Evolutionary conservation across 2,113 vertebrate genomes (phyloP).

Genomic region (Trichechus manatus): DNA sequence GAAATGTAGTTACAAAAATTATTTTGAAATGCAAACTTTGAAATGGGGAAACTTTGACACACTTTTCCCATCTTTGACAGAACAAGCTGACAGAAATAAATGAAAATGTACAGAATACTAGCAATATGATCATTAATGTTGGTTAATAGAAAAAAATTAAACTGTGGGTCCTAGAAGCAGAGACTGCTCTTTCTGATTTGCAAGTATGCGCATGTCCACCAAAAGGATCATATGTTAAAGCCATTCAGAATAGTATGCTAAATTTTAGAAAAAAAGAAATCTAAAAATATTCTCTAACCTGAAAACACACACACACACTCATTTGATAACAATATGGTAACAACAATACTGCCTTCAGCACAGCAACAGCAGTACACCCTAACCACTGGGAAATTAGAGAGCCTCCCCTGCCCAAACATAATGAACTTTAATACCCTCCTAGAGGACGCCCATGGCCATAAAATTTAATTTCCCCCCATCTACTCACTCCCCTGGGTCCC

Average conservation of each 20-base stretch:
- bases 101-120: not conserved
- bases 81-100: not conserved
- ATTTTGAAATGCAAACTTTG: not conserved
- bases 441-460: too few relatives aligned
- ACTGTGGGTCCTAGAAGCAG: fast-evolving
- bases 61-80: not conserved
- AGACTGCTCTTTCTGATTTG: not conserved
- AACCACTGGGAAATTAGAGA: not conserved
- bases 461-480: not conserved
- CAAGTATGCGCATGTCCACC: not conserved
- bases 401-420: not conserved
- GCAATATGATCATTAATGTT: not conserved
- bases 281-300: not conserved
- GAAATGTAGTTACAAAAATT: not conserved
- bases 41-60: not conserved
- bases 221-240: not conserved
- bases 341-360: not conserved
- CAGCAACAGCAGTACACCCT: not conserved
- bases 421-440: too few relatives aligned
- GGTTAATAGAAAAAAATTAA: not conserved
- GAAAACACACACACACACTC: not conserved
- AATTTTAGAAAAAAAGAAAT: not conserved
- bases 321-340: not conserved
- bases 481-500: too few relatives aligned
- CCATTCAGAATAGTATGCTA: not conserved